A percentile compares a stretch with the other conserved stretches of the same genome.
Evolutionary conservation across 2,797 vertebrate genomes (phyloP).

Genomic region (Aratinga solstitialis): DNA sequence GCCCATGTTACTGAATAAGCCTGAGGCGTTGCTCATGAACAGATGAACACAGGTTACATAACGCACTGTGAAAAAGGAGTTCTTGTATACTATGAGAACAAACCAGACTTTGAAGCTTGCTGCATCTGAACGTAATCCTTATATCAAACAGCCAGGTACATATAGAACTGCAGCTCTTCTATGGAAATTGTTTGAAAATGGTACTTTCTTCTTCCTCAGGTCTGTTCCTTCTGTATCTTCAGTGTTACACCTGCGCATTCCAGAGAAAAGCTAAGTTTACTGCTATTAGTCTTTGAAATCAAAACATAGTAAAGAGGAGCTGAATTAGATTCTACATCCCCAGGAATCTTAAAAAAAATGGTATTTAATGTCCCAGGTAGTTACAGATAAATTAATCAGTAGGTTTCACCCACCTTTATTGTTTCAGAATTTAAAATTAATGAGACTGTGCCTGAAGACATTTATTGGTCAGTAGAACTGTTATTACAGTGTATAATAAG

Average conservation of each 20-base stretch:
- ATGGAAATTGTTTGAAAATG: background rate
- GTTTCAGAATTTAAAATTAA: background rate
- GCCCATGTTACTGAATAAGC: background rate
- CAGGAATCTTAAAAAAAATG: background rate
- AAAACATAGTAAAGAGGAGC: background rate
- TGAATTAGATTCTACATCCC: background rate
- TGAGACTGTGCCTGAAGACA: background rate
- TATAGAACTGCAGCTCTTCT: background rate
- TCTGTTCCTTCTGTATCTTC: background rate
- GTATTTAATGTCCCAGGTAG: background rate
- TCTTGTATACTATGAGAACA: background rate
- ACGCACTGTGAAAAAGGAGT: background rate
- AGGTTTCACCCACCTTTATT: background rate
- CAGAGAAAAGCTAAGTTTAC: background rate
- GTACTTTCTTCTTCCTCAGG: background rate
- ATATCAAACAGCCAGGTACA: background rate
- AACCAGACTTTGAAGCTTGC: slow-evolving; percentile 14
- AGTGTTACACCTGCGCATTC: background rate
- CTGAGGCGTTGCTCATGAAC: background rate
- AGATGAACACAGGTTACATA: background rate
- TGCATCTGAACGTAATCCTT: background rate
- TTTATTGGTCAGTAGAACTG: background rate
- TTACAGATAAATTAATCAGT: background rate
- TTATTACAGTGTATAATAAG: background rate
- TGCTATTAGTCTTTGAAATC: background rate